Evolutionary conservation across 2,113 vertebrate species (phyloP), one percentile per base, ranked within the genome.

Genomic region (Columbina picui): DNA sequence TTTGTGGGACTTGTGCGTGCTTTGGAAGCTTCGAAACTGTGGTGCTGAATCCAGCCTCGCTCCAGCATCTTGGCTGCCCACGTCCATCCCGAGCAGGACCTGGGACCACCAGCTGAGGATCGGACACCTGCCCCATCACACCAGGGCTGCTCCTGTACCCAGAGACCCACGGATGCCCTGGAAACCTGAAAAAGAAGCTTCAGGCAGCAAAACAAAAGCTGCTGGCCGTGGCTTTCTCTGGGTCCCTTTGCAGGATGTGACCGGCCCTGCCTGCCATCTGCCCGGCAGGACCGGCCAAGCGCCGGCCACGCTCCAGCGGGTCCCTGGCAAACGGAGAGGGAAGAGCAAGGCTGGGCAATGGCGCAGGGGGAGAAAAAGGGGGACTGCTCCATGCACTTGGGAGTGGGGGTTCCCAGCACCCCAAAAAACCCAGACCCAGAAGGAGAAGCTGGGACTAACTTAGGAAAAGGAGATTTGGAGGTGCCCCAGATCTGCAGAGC

Each of bases 231-330:
- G 56, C 32, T 90, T 89, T 84, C 47, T 41, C 45, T 2, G 3
- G 67, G 57, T 8, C 0, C 23, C 19, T 74, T 43, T n/a, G 56
- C 30, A 14, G 76, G 71, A 50, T 36, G 55, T 1, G 32, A 45
- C 56, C 52, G 41, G 68, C 52, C 95, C 96, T 91, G 94, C 91
- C 71, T 96, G 91, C 96, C 97, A 97, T 95, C 96, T 97, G 97
- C 77, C 50, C 50, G 13, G 74, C 16, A 27, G 43, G 43, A 45
- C 43, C 43, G 18, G 69, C 76, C 80, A 19, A 41, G 87, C 0
- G 0, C 52, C 18, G 2, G 75, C 63, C 94, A 70, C 6, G 39
- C 84, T 94, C 84, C 84, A 34, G 56, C 2, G 1, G 59, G 10
- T 74, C 53, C 67, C 29, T n/a, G 93, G 76, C 83, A 55, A 43